Conservation (phyloP, 2,888 invertebrate genomes). For the Trichacis sp. region DNA sequence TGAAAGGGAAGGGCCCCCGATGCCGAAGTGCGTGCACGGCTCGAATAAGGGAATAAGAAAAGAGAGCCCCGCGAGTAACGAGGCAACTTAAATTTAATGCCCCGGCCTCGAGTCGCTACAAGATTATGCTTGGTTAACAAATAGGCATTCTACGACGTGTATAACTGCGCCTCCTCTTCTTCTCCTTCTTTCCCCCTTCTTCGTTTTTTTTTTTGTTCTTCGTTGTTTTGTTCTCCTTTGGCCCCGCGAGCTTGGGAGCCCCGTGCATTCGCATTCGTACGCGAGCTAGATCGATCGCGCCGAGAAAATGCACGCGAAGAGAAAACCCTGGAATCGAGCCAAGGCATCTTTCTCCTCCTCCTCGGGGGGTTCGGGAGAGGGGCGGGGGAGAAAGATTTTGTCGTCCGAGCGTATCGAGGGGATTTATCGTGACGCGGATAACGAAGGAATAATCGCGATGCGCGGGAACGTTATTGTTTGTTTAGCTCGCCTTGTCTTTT, state of each 20-base stretch:
- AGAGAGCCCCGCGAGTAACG: conserved; percentile 53
- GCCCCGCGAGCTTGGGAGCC: too few species aligned
- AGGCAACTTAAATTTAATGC: conserved; percentile 62
- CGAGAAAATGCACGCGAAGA: conserved; percentile 40
- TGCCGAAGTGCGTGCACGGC: conserved; percentile 24
- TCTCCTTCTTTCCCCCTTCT: conserved; percentile 10
- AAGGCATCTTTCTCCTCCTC: conserved; percentile 37
- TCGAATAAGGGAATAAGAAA: conserved; percentile 46
- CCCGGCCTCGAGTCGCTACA: conserved; percentile 48
- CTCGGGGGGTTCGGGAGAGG: too few species aligned
- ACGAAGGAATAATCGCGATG: conserved; percentile 24
- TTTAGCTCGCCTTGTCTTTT: background rate
- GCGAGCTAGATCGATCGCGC: conserved; percentile 44
- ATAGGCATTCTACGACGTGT: conserved; percentile 53
- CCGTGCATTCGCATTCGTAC: conserved; percentile 38
- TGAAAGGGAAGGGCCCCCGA: conserved; percentile 6
- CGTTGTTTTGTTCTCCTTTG: too few species aligned
- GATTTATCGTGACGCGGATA: conserved; percentile 27
- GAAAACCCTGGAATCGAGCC: conserved; percentile 43
- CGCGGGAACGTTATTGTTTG: conserved; percentile 13
- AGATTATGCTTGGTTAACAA: conserved; percentile 57
- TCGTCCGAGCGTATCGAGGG: background rate
- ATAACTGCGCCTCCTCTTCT: conserved; percentile 27
- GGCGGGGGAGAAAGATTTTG: too few species aligned
- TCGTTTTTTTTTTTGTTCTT: too few species aligned